A percentile compares a stretch with the other conserved stretches of the same genome.
Evolutionary conservation across 2,888 invertebrate genomes (phyloP).

Genomic region (Drosophila neutralis): DNA sequence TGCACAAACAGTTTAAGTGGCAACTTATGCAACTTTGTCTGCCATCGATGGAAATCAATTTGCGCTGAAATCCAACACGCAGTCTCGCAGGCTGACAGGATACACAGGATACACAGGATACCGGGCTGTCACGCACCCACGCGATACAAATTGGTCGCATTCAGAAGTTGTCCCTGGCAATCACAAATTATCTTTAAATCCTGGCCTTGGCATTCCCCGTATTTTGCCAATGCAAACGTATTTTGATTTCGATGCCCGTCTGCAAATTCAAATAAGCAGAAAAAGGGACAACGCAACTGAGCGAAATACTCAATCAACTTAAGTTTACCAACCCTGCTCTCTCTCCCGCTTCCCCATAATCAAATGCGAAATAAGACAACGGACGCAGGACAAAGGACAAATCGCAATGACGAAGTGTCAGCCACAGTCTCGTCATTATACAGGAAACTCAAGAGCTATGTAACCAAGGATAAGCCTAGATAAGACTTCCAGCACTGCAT

Average conservation of each 20-base stretch:
- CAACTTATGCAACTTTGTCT: conserved; percentile 60
- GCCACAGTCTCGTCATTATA: conserved; percentile 45
- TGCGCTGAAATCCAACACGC: conserved; percentile 32
- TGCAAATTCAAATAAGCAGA: conserved; percentile 62
- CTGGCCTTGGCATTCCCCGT: conserved; percentile 13
- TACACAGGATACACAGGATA: not conserved
- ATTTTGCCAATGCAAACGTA: conserved; percentile 32
- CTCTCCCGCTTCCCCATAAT: conserved; percentile 19
- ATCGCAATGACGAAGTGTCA: conserved; percentile 45
- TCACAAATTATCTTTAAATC: conserved; percentile 58
- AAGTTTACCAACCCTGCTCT: not conserved
- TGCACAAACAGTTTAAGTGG: conserved; percentile 51
- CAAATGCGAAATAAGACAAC: conserved; percentile 71
- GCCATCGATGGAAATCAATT: conserved; percentile 73
- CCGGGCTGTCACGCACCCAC: conserved; percentile 10
- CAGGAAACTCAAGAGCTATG: conserved; percentile 22
- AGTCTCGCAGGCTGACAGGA: not conserved
- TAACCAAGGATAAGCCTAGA: conserved; percentile 34
- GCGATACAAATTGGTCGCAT: conserved; percentile 56
- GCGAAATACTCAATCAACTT: conserved; percentile 70
- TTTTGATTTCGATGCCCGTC: conserved; percentile 51
- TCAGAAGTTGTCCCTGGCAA: conserved; percentile 43
- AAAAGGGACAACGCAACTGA: conserved; percentile 34
- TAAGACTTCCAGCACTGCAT: conserved; percentile 38
- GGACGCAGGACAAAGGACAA: conserved; percentile 17